Evolutionary conservation across 1,140 invertebrate genomes (phyloP), one percentile per base, ranked within the genome.

Genomic region (Musca domestica): DNA sequence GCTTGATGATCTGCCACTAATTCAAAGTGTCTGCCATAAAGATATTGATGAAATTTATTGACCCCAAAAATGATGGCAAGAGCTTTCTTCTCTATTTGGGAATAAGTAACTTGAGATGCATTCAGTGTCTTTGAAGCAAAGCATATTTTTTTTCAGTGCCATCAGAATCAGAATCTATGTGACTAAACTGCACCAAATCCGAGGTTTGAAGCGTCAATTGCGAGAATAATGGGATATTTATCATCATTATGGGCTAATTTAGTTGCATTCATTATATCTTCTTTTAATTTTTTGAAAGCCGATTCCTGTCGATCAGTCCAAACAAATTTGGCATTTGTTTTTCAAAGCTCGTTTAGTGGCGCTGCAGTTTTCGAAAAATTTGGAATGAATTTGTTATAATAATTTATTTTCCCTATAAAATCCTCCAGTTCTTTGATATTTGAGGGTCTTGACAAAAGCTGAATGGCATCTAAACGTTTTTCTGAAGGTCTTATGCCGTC

Each of bases 121-220:
- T 75, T 74, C 23, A 83, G 69, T 20, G 73, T 74, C 72, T 78
- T 76, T 65, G 67, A 69, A 46, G 67, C 67, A 41, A 47, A 65
- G 23, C 27, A n/a, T 0, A 54, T 56, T 3, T 82, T 25, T 73
- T 71, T 71, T 85, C 82, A 1, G 52, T 52, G 14, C 74, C 77
- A 71, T 84, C 76, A 23, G 70, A 15, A 22, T 77, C n/a, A n/a
- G n/a, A n/a, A 70, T 2, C 64, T 69, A 67, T 88, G 85, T 3
- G 77, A 76, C 0, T 88, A 68, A 14, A 85, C 78, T 3, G 80
- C 81, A 0, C 85, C 84, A 3, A 87, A 71, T 17, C 83, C 85
- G 4, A 12, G n/a, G 25, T 34, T 19, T 0, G 66, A 56, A 27
- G 51, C 66, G 46, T 67, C 30, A 2, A 15, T 23, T 2, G 66